phyloP scores from a whole-genome alignment of 1,140 invertebrate species.

The Campodea augens region DNA sequence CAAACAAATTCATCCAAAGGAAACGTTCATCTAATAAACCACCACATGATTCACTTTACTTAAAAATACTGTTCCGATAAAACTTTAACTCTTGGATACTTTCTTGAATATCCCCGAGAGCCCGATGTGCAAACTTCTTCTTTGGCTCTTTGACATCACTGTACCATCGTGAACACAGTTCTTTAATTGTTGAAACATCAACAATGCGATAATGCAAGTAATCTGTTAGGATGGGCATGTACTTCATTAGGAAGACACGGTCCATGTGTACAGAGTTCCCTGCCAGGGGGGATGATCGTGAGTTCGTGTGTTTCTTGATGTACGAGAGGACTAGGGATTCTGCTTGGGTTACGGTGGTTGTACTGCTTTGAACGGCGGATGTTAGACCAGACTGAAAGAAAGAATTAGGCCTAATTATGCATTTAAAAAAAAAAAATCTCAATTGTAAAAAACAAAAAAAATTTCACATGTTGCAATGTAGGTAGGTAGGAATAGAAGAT shows the following conservation, averaged over 20 bases:
- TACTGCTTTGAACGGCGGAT: conserved; percentile 43
- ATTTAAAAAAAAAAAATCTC: too few relatives aligned
- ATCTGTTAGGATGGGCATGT: conserved; percentile 49
- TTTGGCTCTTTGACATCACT: conserved; percentile 35
- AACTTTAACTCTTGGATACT: conserved; percentile 64
- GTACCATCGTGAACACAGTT: conserved; percentile 59
- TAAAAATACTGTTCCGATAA: conserved; percentile 41
- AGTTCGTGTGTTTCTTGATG: conserved; percentile 37
- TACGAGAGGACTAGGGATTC: conserved; percentile 53
- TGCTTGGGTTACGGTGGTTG: conserved; percentile 38
- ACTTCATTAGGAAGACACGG: conserved; percentile 49
- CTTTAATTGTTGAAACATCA: conserved; percentile 81
- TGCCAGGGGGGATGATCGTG: conserved; percentile 47
- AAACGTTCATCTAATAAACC: too few relatives aligned
- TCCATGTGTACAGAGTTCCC: conserved; percentile 84
- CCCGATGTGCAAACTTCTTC: conserved; percentile 49
- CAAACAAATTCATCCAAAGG: too few relatives aligned
- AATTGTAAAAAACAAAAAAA: too few relatives aligned
- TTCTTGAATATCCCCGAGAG: conserved; percentile 65
- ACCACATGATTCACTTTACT: too few relatives aligned
- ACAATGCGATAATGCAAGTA: conserved; percentile 85
- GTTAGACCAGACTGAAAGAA: conserved; percentile 51
- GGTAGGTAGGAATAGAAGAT: too few relatives aligned
- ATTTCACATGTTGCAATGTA: too few relatives aligned
- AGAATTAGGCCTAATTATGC: too few relatives aligned